Base-by-base conservation (phyloP, 1,140 invertebrate species). In the Notospermus geniculatus region DNA sequence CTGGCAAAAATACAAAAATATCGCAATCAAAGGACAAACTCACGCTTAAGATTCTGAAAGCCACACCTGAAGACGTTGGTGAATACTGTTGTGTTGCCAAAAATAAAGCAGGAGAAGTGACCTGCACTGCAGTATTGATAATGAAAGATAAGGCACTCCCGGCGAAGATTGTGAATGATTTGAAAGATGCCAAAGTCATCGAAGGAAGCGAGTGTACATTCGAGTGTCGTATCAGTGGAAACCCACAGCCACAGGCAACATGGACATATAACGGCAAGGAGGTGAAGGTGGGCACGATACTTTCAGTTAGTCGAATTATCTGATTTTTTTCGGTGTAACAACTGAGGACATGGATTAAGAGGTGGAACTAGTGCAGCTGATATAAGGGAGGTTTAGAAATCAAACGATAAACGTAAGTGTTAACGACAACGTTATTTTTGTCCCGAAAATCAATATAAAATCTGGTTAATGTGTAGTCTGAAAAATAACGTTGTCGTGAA, bases 31-130 rank as follows among this genome's bases (percentile, higher is more conserved):
- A 63, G 46, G 68, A 59, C 27, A 53, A 55, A 41, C 45, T 39
- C 32, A 45, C 43, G 15, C 65, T 81, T n/a, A 72, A 74, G 39
- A 74, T 98, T 64, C 85, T 87, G 0, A 87, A 93, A 64, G 91
- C 95, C 0, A 86, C 84, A 57, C 85, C 85, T 27, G 73, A 83
- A 15, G 95, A 98, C 81, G 90, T 89, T 36, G 97, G 95, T 11
- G 85, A 85, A 23, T 99, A 98, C 82, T 88, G 88, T 54, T 95
- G 92, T 75, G 87, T 87, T 1, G 94, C 93, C 1, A 85, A 80
- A 1, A 98, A 98, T 77, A 85, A 88, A 56, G 91, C 89, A 0
- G 93, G 93, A 2, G 90, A 88, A 74, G 89, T 90, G n/a, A 90
- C 93, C 5, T 83, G 80, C 59, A 66, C 65, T 17, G 79, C 77